Conservation (phyloP, 37 sponge, comb jelly and placozoan genomes). For the Lycopodina hypogea region DNA sequence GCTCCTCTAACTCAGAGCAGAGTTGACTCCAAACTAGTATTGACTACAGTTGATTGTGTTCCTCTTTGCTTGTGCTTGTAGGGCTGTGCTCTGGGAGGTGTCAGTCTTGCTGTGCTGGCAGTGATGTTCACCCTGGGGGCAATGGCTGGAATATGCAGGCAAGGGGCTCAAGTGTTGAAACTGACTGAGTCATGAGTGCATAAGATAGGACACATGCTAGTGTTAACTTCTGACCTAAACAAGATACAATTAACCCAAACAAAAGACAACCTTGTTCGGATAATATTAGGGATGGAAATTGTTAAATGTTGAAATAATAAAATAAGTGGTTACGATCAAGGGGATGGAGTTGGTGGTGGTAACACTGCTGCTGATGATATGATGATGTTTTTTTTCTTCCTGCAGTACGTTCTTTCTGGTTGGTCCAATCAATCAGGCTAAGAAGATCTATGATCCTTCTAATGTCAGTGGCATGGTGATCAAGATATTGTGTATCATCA, state of each 20-base stretch:
- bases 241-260: too few relatives aligned
- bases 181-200: too few relatives aligned
- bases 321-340: too few relatives aligned
- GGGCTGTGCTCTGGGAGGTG: slow-evolving; percentile 48
- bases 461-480: slow-evolving; percentile 35
- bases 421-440: slow-evolving; percentile 65
- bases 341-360: neutral
- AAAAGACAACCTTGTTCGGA: too few relatives aligned
- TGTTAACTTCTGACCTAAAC: too few relatives aligned
- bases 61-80: neutral
- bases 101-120: slow-evolving; percentile 35
- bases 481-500: slow-evolving; percentile 47
- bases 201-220: too few relatives aligned
- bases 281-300: too few relatives aligned
- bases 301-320: too few relatives aligned
- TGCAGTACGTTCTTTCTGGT: slow-evolving; percentile 78
- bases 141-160: slow-evolving; percentile 52
- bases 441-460: slow-evolving; percentile 47
- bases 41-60: too few relatives aligned
- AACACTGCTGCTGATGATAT: neutral
- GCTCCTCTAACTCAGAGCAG: too few relatives aligned
- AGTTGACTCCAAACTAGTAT: too few relatives aligned
- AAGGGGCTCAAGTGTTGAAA: neutral
- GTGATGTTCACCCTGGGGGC: slow-evolving; percentile 57
- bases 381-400: neutral